Percentiles rank a stretch among this genome's conserved stretches.
phyloP scores from a whole-genome alignment of 2,113 vertebrate genomes.

The Trichechus manatus region DNA sequence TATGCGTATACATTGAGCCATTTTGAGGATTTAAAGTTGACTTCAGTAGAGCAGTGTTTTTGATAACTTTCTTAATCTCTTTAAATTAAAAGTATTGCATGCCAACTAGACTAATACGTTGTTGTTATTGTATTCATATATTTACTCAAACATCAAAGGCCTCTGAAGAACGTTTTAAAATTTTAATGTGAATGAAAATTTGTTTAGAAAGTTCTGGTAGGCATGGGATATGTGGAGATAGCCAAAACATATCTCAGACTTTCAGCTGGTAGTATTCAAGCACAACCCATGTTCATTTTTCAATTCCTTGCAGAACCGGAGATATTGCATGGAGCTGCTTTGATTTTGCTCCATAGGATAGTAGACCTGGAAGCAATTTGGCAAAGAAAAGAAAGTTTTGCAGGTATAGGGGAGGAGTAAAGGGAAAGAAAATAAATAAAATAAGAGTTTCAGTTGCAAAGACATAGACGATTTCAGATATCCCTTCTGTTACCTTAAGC shows the following conservation, averaged over 20 bases:
- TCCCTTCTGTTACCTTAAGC: slow-evolving; percentile 45
- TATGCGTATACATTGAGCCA: background rate
- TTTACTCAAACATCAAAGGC: slow-evolving; percentile 39
- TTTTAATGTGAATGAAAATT: slow-evolving; percentile 6
- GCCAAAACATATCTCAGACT: background rate
- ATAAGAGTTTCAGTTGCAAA: slow-evolving; percentile 13
- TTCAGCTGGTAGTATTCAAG: slow-evolving; percentile 23
- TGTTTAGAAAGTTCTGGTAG: slow-evolving; percentile 1
- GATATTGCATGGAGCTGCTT: background rate
- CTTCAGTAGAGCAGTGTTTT: background rate
- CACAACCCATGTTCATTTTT: background rate
- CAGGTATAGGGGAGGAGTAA: background rate
- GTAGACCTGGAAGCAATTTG: slow-evolving; percentile 58
- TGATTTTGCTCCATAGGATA: slow-evolving; percentile 14
- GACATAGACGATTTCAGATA: slow-evolving; percentile 20
- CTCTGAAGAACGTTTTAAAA: background rate
- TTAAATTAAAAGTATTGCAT: background rate
- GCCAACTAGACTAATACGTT: background rate
- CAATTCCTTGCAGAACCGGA: background rate
- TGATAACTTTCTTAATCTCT: slow-evolving; percentile 46
- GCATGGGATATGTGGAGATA: background rate
- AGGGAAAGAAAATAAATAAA: background rate
- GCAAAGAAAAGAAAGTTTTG: slow-evolving; percentile 27
- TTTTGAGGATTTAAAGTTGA: slow-evolving; percentile 33
- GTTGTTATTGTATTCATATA: background rate